These are phyloP conservation scores for Rotaria magnacalcarata DNA, from an alignment of 2,888 invertebrate species.

Conservation along the genomic window DNA sequence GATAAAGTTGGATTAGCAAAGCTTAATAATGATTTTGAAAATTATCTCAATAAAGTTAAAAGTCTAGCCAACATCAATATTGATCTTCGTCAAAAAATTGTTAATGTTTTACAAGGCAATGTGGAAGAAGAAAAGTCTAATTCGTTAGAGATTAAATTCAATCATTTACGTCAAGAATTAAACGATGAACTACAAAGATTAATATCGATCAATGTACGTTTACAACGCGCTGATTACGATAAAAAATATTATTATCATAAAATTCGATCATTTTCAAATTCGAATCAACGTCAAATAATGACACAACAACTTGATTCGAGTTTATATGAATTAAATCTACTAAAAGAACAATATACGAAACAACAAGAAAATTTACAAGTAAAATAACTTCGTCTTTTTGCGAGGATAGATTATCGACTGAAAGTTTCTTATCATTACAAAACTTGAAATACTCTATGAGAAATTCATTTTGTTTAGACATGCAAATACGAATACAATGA, in stretches of 20 bases:
- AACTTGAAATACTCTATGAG: no score
- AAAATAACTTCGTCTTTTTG: neutral
- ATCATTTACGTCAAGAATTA: neutral
- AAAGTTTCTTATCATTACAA: no score
- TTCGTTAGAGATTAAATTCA: neutral
- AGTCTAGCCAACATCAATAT: neutral
- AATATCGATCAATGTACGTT: neutral
- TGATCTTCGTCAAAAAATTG: neutral
- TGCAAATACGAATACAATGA: neutral
- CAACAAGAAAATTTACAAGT: neutral
- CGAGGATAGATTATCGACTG: no score
- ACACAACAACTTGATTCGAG: neutral
- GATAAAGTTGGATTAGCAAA: neutral
- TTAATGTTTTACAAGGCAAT: neutral
- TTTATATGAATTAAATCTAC: neutral
- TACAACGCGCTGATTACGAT: constrained; percentile 24
- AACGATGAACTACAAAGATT: neutral
- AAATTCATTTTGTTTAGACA: neutral
- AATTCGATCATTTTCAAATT: neutral
- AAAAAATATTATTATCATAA: neutral
- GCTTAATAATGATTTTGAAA: neutral
- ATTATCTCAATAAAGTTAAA: neutral
- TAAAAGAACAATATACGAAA: neutral
- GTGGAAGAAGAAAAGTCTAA: neutral
- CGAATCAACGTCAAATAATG: neutral